phyloP scores from a whole-genome alignment of 2,888 invertebrate genomes.

The Latrodectus hesperus region DNA sequence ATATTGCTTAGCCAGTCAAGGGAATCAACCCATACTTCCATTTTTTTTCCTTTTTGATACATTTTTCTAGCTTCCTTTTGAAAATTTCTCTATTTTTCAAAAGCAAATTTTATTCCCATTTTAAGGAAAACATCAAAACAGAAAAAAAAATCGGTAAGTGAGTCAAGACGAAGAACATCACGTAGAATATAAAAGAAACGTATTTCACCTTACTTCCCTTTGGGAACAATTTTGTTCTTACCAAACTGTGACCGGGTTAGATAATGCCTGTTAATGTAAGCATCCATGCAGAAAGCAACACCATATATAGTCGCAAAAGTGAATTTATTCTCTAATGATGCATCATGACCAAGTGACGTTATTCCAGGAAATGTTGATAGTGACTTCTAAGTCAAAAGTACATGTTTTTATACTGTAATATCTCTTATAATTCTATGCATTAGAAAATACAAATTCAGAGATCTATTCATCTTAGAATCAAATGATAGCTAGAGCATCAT shows the following conservation, averaged over 20 bases:
- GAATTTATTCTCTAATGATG: conserved; percentile 11
- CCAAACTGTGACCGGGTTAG: conserved; percentile 50
- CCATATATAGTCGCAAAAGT: conserved; percentile 53
- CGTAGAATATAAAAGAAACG: conserved; percentile 22
- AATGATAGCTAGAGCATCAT: too few species aligned
- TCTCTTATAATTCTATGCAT: too few species aligned
- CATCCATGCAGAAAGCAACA: conserved; percentile 40
- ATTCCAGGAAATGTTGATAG: too few species aligned
- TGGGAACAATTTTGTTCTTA: conserved; percentile 49
- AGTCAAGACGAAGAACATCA: conserved; percentile 54
- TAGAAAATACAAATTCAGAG: too few species aligned
- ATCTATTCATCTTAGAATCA: too few species aligned
- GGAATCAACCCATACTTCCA: too few species aligned
- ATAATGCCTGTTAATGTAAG: conserved; percentile 34
- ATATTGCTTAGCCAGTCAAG: too few species aligned
- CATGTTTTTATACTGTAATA: too few species aligned
- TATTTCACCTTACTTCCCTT: conserved; percentile 30
- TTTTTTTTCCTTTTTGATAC: background rate
- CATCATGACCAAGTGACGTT: background rate
- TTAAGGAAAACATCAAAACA: background rate
- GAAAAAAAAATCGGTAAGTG: conserved; percentile 19
- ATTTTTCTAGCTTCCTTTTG: background rate
- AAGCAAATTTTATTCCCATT: background rate
- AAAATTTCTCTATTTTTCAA: background rate
- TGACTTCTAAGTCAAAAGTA: too few species aligned